Evolutionary conservation across 2,113 vertebrate species (phyloP).

Genomic region (Petrocephalus microphthalmus): DNA sequence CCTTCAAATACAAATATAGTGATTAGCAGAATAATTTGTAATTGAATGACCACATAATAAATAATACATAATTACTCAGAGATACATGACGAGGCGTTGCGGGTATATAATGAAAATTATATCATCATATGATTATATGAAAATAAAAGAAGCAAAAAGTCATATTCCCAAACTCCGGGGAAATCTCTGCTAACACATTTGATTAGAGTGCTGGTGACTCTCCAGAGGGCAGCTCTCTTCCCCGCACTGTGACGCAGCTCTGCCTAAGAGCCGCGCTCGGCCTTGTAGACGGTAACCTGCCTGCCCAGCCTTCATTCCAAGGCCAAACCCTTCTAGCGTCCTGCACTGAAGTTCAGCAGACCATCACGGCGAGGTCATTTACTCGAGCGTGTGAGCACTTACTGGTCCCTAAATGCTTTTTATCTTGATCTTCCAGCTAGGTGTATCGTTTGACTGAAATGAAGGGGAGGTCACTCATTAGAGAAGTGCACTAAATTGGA

Average conservation of each 20-base stretch:
- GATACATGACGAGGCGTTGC: neutral
- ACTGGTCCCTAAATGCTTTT: neutral
- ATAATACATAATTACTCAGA: neutral
- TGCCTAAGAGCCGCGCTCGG: neutral
- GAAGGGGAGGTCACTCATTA: neutral
- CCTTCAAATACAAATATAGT: neutral
- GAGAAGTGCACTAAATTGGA: neutral
- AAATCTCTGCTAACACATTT: neutral
- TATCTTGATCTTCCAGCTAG: slow-evolving; percentile 4
- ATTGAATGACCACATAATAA: neutral
- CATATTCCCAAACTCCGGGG: neutral
- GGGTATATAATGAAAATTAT: too few species aligned
- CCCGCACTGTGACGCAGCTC: too few species aligned
- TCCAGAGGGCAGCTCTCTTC: neutral
- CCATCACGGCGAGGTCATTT: slow-evolving; percentile 7
- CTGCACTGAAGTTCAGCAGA: neutral
- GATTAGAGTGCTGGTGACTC: neutral
- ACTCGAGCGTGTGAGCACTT: neutral
- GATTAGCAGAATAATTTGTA: neutral
- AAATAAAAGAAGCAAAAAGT: neutral
- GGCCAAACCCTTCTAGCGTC: neutral
- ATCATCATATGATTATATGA: neutral
- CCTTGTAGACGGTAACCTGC: neutral
- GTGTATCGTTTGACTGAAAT: neutral
- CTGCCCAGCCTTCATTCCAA: neutral